A percentile compares a stretch with the other conserved stretches of the same genome.
These are phyloP conservation scores for Nephrotoma appendiculata DNA, from an alignment of 2,888 invertebrate species.

Conservation along the genomic window DNA sequence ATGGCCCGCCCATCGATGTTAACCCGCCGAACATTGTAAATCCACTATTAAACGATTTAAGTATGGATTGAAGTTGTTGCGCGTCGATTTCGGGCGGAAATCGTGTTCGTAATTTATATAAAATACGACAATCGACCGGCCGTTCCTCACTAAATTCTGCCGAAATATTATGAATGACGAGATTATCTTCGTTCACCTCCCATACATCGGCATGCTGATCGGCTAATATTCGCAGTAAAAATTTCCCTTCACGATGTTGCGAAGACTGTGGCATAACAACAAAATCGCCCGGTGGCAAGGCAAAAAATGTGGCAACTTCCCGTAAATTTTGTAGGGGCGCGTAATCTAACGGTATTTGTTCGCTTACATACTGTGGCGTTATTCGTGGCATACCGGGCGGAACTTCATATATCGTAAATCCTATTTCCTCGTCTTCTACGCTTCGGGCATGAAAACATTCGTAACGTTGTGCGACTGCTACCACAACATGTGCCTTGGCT, in stretches of 20 bases:
- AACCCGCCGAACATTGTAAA: constrained; percentile 29
- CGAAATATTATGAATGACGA: constrained; percentile 47
- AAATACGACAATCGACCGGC: constrained; percentile 30
- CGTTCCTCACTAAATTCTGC: constrained; percentile 43
- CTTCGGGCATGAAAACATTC: constrained; percentile 32
- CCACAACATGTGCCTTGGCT: constrained; percentile 53
- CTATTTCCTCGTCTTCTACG: constrained; percentile 41
- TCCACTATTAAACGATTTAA: constrained; percentile 39
- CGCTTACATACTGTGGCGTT: constrained; percentile 43
- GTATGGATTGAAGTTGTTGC: constrained; percentile 41
- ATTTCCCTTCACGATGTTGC: constrained; percentile 50
- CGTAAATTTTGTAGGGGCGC: constrained; percentile 28
- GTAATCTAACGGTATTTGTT: constrained; percentile 28
- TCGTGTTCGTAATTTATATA: constrained; percentile 23
- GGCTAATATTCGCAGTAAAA: constrained; percentile 53
- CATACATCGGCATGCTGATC: constrained; percentile 60
- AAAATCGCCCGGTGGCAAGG: constrained; percentile 58
- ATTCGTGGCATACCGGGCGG: constrained; percentile 44
- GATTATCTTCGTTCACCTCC: constrained; percentile 65
- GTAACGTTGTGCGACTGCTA: constrained; percentile 54
- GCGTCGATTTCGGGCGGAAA: constrained; percentile 48
- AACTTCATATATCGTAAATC: constrained; percentile 57
- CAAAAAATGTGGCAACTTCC: constrained; percentile 59
- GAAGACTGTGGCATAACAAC: constrained; percentile 59
- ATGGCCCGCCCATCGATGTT: constrained; percentile 27